These are phyloP conservation scores for Thunnus albacares DNA, from an alignment of 2,797 vertebrate species.

Conservation along the genomic window DNA sequence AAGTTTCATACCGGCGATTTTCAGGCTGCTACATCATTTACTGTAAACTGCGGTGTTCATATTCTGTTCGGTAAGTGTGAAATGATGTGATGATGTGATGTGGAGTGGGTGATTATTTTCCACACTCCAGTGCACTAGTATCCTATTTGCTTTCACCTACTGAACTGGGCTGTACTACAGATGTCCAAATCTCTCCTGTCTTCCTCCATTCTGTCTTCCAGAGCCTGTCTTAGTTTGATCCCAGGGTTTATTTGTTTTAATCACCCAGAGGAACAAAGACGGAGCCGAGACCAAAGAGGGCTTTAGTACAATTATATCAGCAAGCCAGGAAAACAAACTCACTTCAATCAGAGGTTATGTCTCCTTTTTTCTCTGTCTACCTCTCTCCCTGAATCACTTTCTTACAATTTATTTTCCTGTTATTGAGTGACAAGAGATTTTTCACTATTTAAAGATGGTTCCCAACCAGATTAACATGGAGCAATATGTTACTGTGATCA, in stretches of 20 bases:
- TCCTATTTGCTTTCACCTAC: constrained; percentile 51
- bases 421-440: constrained; percentile 11
- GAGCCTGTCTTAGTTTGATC: constrained; percentile 60
- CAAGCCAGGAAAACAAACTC: constrained; percentile 73
- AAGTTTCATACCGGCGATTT: constrained; percentile 31
- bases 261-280: constrained; percentile 66
- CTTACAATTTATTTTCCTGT: constrained; percentile 27
- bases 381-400: constrained; percentile 20
- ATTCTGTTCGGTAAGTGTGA: constrained; percentile 55
- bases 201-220: constrained; percentile 53
- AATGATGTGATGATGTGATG: constrained; percentile 45
- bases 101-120: constrained; percentile 63
- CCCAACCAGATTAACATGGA: neutral
- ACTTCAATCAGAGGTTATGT: constrained; percentile 58
- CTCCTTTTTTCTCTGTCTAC: constrained; percentile 29
- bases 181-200: constrained; percentile 41
- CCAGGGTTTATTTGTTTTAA: constrained; percentile 77
- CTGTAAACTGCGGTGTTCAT: constrained; percentile 37
- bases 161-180: constrained; percentile 26
- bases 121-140: constrained; percentile 33
- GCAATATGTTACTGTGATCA: constrained; percentile 13
- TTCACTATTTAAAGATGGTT: constrained; percentile 46
- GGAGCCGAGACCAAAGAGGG: constrained; percentile 51
- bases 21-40: constrained; percentile 43
- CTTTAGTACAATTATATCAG: constrained; percentile 63